Conservation (phyloP, 2,113 vertebrate genomes). For the Psammodynastes pulverulentus region DNA sequence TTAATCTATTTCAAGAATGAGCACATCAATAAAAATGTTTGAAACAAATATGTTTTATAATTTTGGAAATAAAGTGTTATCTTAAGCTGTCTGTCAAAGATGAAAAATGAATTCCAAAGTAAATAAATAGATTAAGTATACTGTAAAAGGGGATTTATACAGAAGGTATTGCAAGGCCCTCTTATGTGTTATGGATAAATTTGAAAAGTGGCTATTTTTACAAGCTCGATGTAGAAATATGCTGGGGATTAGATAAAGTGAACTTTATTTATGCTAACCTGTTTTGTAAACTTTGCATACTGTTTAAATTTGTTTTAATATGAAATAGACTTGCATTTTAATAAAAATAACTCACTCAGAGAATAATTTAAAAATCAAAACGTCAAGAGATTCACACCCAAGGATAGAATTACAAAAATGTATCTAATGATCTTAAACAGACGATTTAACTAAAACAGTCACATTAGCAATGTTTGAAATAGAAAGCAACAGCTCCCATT, state of each 20-base stretch:
- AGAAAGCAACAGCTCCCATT: neutral
- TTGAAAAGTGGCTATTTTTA: neutral
- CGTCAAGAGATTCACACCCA: neutral
- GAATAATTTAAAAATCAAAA: neutral
- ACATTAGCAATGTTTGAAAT: neutral
- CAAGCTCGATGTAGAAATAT: neutral
- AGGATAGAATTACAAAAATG: neutral
- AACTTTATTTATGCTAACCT: neutral
- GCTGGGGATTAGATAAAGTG: neutral
- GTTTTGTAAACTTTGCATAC: neutral
- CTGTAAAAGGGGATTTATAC: neutral
- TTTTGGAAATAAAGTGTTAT: neutral
- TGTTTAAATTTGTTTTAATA: neutral
- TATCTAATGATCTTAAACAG: neutral
- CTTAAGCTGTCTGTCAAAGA: neutral
- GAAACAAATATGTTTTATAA: neutral
- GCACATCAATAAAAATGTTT: neutral
- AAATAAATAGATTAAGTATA: neutral
- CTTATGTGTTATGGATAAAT: neutral
- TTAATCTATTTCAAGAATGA: neutral
- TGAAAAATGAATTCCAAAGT: neutral
- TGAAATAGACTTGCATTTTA: neutral
- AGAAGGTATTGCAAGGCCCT: neutral
- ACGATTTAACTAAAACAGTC: neutral
- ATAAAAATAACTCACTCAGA: neutral